Conservation (phyloP, 2,888 invertebrate genomes). For the Drosophila ustulata region DNA sequence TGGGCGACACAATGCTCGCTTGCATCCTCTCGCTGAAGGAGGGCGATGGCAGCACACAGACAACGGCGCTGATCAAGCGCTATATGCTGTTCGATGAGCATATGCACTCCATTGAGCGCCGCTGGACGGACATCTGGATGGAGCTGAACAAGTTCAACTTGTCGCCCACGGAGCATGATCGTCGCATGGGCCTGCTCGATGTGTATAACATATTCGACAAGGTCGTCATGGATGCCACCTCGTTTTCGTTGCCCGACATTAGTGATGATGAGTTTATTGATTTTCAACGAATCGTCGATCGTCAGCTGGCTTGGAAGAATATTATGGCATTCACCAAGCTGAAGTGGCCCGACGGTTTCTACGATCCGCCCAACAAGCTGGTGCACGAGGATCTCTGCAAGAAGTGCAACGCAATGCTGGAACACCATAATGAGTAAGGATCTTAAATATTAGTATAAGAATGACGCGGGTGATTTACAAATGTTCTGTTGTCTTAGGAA, state of each 20-base stretch:
- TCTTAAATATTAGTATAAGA: no score
- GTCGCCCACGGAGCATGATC: slow-evolving; percentile 81
- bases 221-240: slow-evolving; percentile 82
- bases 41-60: slow-evolving; percentile 81
- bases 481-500: slow-evolving; percentile 58
- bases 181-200: slow-evolving; percentile 81
- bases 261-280: slow-evolving; percentile 83
- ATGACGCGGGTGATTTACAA: background rate
- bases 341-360: slow-evolving; percentile 82
- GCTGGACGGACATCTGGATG: slow-evolving; percentile 86
- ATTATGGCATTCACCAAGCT: slow-evolving; percentile 83
- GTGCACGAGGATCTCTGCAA: slow-evolving; percentile 83
- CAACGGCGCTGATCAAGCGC: slow-evolving; percentile 84
- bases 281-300: slow-evolving; percentile 83
- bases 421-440: slow-evolving; percentile 82
- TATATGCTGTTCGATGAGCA: slow-evolving; percentile 87
- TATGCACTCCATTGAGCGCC: slow-evolving; percentile 86
- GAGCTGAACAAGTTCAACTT: slow-evolving; percentile 83
- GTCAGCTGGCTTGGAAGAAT: slow-evolving; percentile 84
- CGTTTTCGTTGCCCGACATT: slow-evolving; percentile 80
- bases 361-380: slow-evolving; percentile 81
- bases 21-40: slow-evolving; percentile 86
- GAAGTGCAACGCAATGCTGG: slow-evolving; percentile 82
- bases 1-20: slow-evolving; percentile 86
- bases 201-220: slow-evolving; percentile 83